Conservation (phyloP, 2,113 vertebrate species). For the Carassius auratus region DNA sequence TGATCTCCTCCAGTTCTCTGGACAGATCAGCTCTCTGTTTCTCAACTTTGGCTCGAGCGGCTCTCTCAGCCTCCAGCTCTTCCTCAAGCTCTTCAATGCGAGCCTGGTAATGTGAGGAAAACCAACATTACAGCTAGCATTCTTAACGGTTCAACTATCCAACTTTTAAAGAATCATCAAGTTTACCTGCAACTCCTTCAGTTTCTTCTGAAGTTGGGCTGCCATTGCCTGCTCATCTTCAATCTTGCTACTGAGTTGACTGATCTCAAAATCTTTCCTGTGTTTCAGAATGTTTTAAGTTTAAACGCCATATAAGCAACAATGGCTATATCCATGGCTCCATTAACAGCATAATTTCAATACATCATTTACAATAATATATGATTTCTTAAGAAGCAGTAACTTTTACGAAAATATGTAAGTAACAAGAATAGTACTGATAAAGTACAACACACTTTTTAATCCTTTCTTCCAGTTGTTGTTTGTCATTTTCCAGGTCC, state of each 20-base stretch:
- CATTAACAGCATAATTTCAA: no score
- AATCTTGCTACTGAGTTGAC: constrained; percentile 80
- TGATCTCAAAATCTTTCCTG: constrained; percentile 86
- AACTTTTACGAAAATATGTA: no score
- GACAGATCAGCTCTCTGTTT: constrained; percentile 83
- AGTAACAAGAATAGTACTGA: no score
- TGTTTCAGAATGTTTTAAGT: no score
- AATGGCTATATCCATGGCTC: no score
- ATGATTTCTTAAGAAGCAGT: no score
- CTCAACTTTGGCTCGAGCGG: constrained; percentile 80
- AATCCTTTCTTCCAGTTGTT: constrained; percentile 74
- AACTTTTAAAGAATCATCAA: not conserved
- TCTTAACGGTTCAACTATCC: not conserved
- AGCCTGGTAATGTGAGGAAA: constrained; percentile 62
- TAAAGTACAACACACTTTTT: constrained; percentile 66
- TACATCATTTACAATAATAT: no score
- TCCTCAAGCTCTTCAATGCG: constrained; percentile 84
- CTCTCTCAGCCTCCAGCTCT: constrained; percentile 81
- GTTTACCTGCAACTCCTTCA: constrained; percentile 87
- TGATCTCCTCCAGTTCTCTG: constrained; percentile 90
- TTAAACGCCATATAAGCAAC: no score
- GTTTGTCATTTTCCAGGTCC: constrained; percentile 79
- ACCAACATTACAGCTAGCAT: no score
- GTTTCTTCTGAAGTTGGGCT: constrained; percentile 85
- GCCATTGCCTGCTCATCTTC: constrained; percentile 84